Evolutionary conservation across 2,113 vertebrate genomes (phyloP), one percentile per base, ranked within the genome.

Genomic region (Sphaerodactylus townsendi): DNA sequence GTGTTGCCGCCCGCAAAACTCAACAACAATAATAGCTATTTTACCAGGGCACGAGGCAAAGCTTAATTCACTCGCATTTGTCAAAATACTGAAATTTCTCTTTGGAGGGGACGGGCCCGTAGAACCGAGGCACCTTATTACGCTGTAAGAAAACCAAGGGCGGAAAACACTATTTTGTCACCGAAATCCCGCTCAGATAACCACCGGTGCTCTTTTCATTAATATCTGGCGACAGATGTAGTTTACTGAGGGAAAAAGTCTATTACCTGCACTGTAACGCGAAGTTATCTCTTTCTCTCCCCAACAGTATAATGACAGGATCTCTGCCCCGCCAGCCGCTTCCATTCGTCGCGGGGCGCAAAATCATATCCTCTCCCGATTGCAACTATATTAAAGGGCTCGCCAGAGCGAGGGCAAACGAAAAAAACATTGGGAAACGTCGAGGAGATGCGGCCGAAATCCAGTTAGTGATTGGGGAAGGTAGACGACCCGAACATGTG

Each of bases 311-410:
- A 84, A 88, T 37, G 50, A 74, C 1, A 13, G 35, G 59, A 81
- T 90, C 81, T 89, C 82, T 88, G 79, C 85, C 88, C 86, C 0
- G 10, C 73, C 3, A 56, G 1, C 62, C 74, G 25, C 41, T 87
- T 89, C 46, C 76, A 19, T 44, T 90, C 82, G 91, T 87, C 66
- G 59, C 79, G 77, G 33, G 39, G 50, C 65, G 84, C 82, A 91
- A 90, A 87, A 92, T 92, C 82, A 76, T 44, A 83, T 89, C 53
- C 89, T 86, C 74, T 83, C 48, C 70, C 1, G 84, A 91, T 86
- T 85, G 87, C 82, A 92, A 90, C 19, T 11, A 28, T 76, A 79
- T 83, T 79, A 85, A 91, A 79, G 91, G 53, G 59, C 30, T 90
- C 85, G 81, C 81, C 56, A 39, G n/a, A 44, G 59, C 44, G 89